These are phyloP conservation scores for Dolichomitus sp. DNA, from an alignment of 2,888 invertebrate genomes.

Conservation along the genomic window DNA sequence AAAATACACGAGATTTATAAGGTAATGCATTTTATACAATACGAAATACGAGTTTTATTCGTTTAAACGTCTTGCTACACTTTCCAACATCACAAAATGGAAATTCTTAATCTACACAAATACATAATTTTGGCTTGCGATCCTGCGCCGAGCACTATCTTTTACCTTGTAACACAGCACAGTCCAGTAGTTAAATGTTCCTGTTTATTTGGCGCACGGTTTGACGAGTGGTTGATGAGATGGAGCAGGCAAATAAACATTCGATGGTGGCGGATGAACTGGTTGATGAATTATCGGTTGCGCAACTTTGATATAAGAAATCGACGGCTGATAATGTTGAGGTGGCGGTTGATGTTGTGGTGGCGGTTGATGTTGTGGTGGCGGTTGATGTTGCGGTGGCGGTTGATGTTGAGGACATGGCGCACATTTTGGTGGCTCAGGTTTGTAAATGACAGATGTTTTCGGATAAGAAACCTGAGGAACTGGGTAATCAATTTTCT, in stretches of 20 bases:
- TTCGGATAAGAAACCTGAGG: slow-evolving; percentile 70
- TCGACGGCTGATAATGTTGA: slow-evolving; percentile 68
- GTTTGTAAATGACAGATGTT: slow-evolving; percentile 68
- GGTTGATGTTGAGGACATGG: slow-evolving; percentile 53
- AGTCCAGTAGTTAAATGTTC: not conserved
- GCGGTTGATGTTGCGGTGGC: slow-evolving; percentile 54
- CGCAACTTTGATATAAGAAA: slow-evolving; percentile 70
- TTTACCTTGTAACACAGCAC: not conserved
- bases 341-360: slow-evolving; percentile 60
- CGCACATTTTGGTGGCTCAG: slow-evolving; percentile 59
- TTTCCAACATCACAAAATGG: not conserved
- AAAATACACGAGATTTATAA: not conserved
- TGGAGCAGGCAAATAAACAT: slow-evolving; percentile 69
- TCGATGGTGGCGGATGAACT: slow-evolving; percentile 68
- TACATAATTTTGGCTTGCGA: not conserved
- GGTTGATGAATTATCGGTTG: slow-evolving; percentile 72
- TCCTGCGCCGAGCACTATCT: not conserved
- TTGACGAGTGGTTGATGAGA: slow-evolving; percentile 60
- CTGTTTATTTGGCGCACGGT: slow-evolving; percentile 37
- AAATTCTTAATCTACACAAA: not conserved
- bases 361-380: slow-evolving; percentile 61
- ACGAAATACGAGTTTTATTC: slow-evolving; percentile 20
- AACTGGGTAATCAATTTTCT: slow-evolving; percentile 51
- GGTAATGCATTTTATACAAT: not conserved
- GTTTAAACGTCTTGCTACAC: not conserved